Evolutionary conservation across 1,140 invertebrate genomes (phyloP), one percentile per base, ranked within the genome.

Genomic region (Thalassaphorura encarpata): DNA sequence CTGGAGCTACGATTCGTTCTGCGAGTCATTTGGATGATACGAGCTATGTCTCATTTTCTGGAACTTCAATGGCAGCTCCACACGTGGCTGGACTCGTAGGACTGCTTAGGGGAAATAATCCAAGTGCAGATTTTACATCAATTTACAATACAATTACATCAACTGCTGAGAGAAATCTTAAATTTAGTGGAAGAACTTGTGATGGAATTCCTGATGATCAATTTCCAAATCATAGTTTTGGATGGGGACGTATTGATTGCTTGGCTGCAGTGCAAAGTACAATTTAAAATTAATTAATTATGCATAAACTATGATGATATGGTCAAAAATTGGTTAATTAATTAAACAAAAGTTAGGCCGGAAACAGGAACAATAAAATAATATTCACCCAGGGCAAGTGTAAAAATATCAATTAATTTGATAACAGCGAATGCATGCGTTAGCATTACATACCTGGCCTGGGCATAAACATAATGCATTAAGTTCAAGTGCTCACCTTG

Each of bases 31-130:
- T 31, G 0, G 40, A 27, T 6, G 52, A 52, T 31, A 48, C 11
- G 8, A 27, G 29, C 26, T 62, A 62, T 41, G 40, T 13, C 23
- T 27, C 29, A 2, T 26, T 58, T 18, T 58, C 56, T 48, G 60
- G 60, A 40, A 62, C 60, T 4, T 33, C 40, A 0, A 52, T 58
- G 56, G 56, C 56, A 0, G 8, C 13, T n/a, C 48, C 56, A 21
- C 56, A 58, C 18, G 49, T 36, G 2, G 56, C 56, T 16, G 56
- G 56, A 11, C 48, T 52, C 23, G 41, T 52, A 6, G 56, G 48
- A 13, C 23, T 58, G 4, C 1, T 52, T 15, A 31, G 24, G 3
- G 19, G n/a, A n/a, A n/a, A n/a, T n/a, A 21, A 3, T 11, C 3
- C 11, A 36, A 52, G 18, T 6, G 18, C 19, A 43, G 5, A 6